These are phyloP conservation scores for Montipora cactus DNA, from an alignment of 64 coral and sea anemone genomes.

Conservation along the genomic window DNA sequence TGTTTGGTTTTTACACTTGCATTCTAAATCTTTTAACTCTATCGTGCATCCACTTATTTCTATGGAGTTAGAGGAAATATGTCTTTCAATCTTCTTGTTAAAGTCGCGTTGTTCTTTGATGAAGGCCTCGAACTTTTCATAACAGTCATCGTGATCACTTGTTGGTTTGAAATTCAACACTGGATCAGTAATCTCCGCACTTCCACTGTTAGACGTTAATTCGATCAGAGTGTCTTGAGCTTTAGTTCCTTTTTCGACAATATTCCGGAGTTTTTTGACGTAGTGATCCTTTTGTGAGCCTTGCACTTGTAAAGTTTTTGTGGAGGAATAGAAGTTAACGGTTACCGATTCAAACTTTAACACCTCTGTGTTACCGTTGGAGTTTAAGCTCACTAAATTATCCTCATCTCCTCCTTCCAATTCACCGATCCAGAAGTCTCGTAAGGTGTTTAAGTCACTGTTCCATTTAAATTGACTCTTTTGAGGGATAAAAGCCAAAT, in stretches of 20 bases:
- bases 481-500: not conserved
- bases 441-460: not conserved
- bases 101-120: not conserved
- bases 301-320: not conserved
- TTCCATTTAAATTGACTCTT: not conserved
- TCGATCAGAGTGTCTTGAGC: not conserved
- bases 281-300: not conserved
- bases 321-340: not conserved
- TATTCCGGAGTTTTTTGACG: not conserved
- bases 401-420: not conserved
- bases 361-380: not conserved
- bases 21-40: no score
- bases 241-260: not conserved
- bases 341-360: conserved; percentile 1
- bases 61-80: not conserved
- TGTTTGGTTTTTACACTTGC: no score
- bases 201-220: no score
- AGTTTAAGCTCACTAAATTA: not conserved
- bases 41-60: not conserved
- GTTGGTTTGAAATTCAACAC: not conserved
- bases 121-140: not conserved
- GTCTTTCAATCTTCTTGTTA: not conserved
- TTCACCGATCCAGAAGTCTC: not conserved
- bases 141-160: not conserved
- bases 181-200: no score